These are phyloP conservation scores for Formica aserva DNA, from an alignment of 2,888 invertebrate species.

Conservation along the genomic window DNA sequence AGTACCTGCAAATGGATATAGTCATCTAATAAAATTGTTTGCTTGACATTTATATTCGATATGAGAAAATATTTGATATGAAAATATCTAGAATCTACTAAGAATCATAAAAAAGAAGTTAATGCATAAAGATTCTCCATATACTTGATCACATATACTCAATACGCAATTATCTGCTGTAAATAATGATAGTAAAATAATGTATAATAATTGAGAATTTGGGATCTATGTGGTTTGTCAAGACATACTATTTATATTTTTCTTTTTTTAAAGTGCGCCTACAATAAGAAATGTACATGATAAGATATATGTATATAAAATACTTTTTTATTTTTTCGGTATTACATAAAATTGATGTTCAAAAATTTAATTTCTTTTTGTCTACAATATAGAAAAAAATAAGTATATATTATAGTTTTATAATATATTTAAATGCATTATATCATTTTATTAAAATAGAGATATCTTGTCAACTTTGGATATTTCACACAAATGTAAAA, in stretches of 20 bases:
- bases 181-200: conserved; percentile 11
- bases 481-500: conserved; percentile 4
- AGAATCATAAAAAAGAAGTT: conserved; percentile 7
- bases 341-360: neutral
- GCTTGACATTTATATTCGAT: conserved; percentile 54
- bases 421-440: conserved; percentile 18
- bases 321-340: neutral
- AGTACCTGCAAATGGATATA: conserved; percentile 45
- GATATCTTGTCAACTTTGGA: conserved; percentile 5
- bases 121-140: neutral
- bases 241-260: conserved; percentile 10
- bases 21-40: conserved; percentile 25
- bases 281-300: conserved; percentile 8
- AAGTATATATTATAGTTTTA: conserved; percentile 1
- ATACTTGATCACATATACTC: neutral
- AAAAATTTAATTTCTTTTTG: neutral
- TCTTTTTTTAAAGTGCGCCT: neutral
- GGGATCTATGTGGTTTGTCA: neutral
- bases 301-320: neutral
- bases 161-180: conserved; percentile 8
- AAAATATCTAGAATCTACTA: neutral
- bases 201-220: conserved; percentile 16
- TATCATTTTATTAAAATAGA: conserved; percentile 1
- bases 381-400: neutral
- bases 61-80: conserved; percentile 15